These are phyloP conservation scores for Ailurus styani DNA, from an alignment of 2,113 vertebrate species.

Conservation along the genomic window DNA sequence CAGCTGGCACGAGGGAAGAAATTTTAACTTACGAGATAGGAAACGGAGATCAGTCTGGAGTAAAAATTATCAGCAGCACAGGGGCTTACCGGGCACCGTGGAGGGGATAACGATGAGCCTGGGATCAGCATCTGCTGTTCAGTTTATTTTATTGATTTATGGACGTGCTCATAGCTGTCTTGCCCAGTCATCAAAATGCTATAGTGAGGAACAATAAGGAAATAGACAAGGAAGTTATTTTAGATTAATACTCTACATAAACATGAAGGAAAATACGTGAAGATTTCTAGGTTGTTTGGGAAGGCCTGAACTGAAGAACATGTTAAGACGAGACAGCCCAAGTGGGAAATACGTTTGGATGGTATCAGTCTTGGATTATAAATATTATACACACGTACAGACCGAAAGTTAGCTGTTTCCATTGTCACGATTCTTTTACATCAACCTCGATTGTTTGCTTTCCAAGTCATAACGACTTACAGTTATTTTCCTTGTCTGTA, in stretches of 20 bases:
- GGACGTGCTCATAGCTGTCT: not conserved
- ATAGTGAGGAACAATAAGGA: not conserved
- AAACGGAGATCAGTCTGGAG: not conserved
- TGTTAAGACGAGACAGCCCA: not conserved
- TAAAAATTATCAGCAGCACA: not conserved
- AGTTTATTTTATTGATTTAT: not conserved
- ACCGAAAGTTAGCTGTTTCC: not conserved
- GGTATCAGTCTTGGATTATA: not conserved
- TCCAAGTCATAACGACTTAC: not conserved
- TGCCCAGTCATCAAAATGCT: not conserved
- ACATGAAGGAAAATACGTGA: not conserved
- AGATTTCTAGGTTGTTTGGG: not conserved
- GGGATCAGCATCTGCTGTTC: not conserved
- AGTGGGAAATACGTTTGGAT: not conserved
- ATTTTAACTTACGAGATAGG: not conserved
- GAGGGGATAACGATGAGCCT: no score
- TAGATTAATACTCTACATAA: constrained; percentile 32
- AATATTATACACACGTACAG: not conserved
- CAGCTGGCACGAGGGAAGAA: not conserved
- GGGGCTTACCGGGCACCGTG: not conserved
- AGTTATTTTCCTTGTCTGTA: not conserved
- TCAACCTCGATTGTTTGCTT: not conserved
- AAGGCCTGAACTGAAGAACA: not conserved
- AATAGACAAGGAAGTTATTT: not conserved
- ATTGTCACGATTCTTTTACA: not conserved